Percentiles rank a stretch among this genome's conserved stretches.
Evolutionary conservation across 2,888 invertebrate genomes (phyloP).

Genomic region (Venusia cambrica): DNA sequence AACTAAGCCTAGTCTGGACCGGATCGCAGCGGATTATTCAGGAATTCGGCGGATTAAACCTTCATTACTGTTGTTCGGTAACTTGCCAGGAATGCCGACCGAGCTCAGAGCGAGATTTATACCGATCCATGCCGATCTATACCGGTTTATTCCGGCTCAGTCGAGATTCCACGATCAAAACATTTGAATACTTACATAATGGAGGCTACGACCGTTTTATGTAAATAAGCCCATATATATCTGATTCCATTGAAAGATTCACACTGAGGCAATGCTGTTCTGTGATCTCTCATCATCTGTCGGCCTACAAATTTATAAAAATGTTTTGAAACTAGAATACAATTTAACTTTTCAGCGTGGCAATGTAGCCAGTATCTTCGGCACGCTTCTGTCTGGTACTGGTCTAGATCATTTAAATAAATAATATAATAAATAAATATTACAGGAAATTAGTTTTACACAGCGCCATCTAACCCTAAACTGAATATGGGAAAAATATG

Average conservation of each 20-base stretch:
- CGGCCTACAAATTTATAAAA: too few species aligned
- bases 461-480: too few species aligned
- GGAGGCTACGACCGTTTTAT: slow-evolving; percentile 56
- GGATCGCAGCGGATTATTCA: slow-evolving; percentile 52
- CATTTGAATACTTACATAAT: slow-evolving; percentile 49
- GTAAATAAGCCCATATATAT: slow-evolving; percentile 45
- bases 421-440: too few species aligned
- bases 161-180: slow-evolving; percentile 52
- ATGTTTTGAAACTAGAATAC: too few species aligned
- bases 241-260: slow-evolving; percentile 32
- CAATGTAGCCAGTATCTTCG: too few species aligned
- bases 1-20: slow-evolving; percentile 44
- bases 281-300: too few species aligned
- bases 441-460: too few species aligned
- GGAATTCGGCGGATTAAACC: slow-evolving; percentile 64
- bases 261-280: too few species aligned
- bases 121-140: slow-evolving; percentile 30
- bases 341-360: too few species aligned
- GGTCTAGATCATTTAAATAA: too few species aligned
- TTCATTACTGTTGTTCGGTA: slow-evolving; percentile 69
- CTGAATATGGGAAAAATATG: too few species aligned
- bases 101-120: slow-evolving; percentile 63
- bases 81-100: slow-evolving; percentile 57
- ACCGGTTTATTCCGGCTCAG: slow-evolving; percentile 22
- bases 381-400: too few species aligned